These are phyloP conservation scores for Himantopus leucocephalus DNA, from an alignment of 2,113 vertebrate species.

Conservation along the genomic window DNA sequence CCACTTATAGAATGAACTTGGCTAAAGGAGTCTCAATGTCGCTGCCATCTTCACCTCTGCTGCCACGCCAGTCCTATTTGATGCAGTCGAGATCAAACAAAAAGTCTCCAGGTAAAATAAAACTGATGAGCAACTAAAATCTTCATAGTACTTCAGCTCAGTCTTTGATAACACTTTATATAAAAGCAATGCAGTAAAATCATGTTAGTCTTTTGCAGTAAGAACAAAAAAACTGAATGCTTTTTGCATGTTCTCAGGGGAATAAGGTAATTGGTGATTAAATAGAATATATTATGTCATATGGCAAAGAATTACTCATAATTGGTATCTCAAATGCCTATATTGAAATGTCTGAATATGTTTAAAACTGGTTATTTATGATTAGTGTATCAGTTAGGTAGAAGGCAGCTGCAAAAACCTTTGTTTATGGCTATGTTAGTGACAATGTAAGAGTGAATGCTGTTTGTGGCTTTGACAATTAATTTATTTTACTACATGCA, in stretches of 20 bases:
- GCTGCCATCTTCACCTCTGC: slow-evolving; percentile 92
- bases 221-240: background rate
- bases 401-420: background rate
- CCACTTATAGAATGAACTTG: slow-evolving; percentile 80
- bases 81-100: slow-evolving; percentile 86
- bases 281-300: background rate
- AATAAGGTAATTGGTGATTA: background rate
- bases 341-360: background rate
- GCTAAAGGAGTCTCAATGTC: slow-evolving; percentile 95
- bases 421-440: background rate
- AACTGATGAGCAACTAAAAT: background rate
- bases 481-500: background rate
- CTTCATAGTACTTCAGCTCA: background rate
- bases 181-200: background rate
- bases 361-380: background rate
- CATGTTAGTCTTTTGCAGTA: background rate
- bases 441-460: background rate
- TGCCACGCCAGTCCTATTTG: slow-evolving; percentile 90
- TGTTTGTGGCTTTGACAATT: background rate
- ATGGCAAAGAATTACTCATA: background rate
- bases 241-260: background rate
- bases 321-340: background rate
- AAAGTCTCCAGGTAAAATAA: slow-evolving; percentile 90
- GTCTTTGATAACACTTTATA: background rate
- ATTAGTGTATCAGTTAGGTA: background rate